Base-by-base conservation (phyloP, 2,113 vertebrate genomes). In the Pitta sordida region DNA sequence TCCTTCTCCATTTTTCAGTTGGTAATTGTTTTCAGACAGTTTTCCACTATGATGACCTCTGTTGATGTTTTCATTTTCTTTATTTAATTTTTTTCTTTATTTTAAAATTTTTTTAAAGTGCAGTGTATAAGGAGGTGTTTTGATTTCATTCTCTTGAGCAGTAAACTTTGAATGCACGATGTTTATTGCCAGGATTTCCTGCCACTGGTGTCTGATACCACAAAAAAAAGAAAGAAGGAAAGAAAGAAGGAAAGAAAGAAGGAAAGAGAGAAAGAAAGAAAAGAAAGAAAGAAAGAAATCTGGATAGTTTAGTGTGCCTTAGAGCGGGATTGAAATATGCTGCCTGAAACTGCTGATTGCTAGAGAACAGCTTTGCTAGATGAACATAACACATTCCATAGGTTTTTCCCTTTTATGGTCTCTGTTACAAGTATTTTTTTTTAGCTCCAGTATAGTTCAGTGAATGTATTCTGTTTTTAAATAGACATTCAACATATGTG, bases 351-450 rank as follows among this genome's bases (percentile, higher is more conserved):
- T 95, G 80, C 91, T 91, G 94, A 94, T 95, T 68, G 83, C 89
- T 55, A 53, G 62, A 93, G 91, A 94, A 74, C 74, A 90, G 80
- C 91, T 96, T 94, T 90, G 91, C 79, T 95, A 70, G 84, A 84
- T 95, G 91, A 95, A 85, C 67, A 15, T 79, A 93, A 86, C 79
- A 58, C 85, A 92, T 91, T 96, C 92, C 86, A 63, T 44, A 82
- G 79, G 83, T 90, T 96, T 95, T 73, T 96, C 62, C 96, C 90
- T 96, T 97, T 94, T 85, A 93, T 95, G 96, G 91, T 94, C 91
- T 95, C 74, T 5, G 17, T 86, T 96, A 74, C 58, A 74, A 85
- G 71, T 91, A 71, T 21, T 83, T 96, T 37, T n/a, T 94, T 90
- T 83, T 69, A 88, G 86, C 65, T 65, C 36, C 88, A 74, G 51